Evolutionary conservation across 2,888 invertebrate genomes (phyloP).

Genomic region (Eurytoma californica): DNA sequence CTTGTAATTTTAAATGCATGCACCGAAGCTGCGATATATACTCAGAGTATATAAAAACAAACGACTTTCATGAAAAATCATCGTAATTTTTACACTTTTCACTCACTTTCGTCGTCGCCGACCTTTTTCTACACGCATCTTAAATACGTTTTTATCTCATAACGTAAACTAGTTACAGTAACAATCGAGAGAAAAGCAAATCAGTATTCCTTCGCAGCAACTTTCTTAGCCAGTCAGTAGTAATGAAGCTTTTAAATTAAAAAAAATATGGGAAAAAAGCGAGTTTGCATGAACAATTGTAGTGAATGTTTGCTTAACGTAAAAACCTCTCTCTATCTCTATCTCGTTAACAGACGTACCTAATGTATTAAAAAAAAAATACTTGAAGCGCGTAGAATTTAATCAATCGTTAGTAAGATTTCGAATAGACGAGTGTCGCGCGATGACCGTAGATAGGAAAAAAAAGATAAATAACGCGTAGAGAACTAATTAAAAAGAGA

Average conservation of each 20-base stretch:
- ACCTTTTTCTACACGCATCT: constrained; percentile 28
- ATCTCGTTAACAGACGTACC: constrained; percentile 2
- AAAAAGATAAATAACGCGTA: constrained; percentile 21
- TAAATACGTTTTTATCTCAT: constrained; percentile 36
- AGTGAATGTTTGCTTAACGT: constrained; percentile 12
- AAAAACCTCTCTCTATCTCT: neutral
- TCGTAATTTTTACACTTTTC: constrained; percentile 29
- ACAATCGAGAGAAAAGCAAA: constrained; percentile 10
- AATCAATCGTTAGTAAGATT: constrained; percentile 24
- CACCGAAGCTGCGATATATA: constrained; percentile 17
- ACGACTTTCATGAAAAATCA: constrained; percentile 28
- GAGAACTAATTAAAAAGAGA: constrained; percentile 28
- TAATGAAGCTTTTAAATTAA: constrained; percentile 3
- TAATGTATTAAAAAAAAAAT: constrained; percentile 13
- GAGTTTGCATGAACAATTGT: constrained; percentile 24
- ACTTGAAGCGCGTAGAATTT: constrained; percentile 67
- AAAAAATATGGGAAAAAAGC: neutral
- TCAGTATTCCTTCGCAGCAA: constrained; percentile 51
- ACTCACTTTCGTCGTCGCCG: constrained; percentile 23
- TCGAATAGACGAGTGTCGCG: constrained; percentile 38
- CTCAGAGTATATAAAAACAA: constrained; percentile 31
- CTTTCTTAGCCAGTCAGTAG: constrained; percentile 41
- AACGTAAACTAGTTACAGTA: constrained; percentile 4
- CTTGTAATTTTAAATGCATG: constrained; percentile 25
- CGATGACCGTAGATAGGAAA: constrained; percentile 21